A percentile compares a stretch with the other conserved stretches of the same genome.
phyloP scores from a whole-genome alignment of 2,888 invertebrate species.

The Drosophila stalkeri region DNA sequence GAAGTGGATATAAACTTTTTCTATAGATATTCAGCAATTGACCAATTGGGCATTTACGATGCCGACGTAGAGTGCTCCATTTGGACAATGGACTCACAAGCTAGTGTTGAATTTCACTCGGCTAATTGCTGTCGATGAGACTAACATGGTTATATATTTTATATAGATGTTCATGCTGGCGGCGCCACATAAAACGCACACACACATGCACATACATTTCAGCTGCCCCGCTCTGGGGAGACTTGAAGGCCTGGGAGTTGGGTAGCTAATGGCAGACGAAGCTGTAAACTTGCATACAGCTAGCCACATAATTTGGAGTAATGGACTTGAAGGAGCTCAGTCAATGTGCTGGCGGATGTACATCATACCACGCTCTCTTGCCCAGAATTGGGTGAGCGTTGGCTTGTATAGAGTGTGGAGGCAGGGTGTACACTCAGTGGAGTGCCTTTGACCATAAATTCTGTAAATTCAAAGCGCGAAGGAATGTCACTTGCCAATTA shows the following conservation, averaged over 20 bases:
- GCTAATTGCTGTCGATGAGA: slow-evolving; percentile 70
- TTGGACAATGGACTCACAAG: slow-evolving; percentile 71
- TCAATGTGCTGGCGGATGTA: slow-evolving; percentile 51
- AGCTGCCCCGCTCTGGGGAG: slow-evolving; percentile 13
- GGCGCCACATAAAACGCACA: slow-evolving; percentile 64
- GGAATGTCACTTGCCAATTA: slow-evolving; percentile 80
- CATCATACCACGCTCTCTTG: slow-evolving; percentile 38
- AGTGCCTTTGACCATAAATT: slow-evolving; percentile 77
- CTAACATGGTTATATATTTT: slow-evolving; percentile 64
- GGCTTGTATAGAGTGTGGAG: slow-evolving; percentile 3
- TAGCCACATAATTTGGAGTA: slow-evolving; percentile 63
- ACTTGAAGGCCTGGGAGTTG: slow-evolving; percentile 25
- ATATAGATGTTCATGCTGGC: slow-evolving; percentile 52
- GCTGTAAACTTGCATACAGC: slow-evolving; percentile 69
- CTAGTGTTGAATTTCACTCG: slow-evolving; percentile 75
- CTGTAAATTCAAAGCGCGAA: slow-evolving; percentile 79
- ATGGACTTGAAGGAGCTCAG: slow-evolving; percentile 44
- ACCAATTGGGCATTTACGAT: slow-evolving; percentile 55
- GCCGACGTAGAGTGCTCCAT: slow-evolving; percentile 55
- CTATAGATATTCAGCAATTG: slow-evolving; percentile 56
- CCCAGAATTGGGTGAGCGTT: slow-evolving; percentile 50
- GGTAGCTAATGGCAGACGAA: slow-evolving; percentile 38
- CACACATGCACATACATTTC: slow-evolving; percentile 20
- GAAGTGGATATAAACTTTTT: slow-evolving; percentile 57
- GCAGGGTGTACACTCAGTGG: slow-evolving; percentile 27